Evolutionary conservation across 2,888 invertebrate genomes (phyloP).

Genomic region (Tenthredo amoena): DNA sequence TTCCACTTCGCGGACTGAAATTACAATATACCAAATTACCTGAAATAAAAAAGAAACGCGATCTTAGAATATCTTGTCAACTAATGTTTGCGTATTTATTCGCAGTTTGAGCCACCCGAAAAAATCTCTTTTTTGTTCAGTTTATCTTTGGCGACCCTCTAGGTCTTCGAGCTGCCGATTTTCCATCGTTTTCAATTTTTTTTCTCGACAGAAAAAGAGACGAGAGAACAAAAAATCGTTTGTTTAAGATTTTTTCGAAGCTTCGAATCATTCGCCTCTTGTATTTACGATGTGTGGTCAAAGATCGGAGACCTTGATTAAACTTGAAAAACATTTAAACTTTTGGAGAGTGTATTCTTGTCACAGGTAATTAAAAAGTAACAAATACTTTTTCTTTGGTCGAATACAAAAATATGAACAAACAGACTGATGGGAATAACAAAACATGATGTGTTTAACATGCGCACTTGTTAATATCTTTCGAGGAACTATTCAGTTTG

Average conservation of each 20-base stretch:
- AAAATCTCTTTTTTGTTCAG: not conserved
- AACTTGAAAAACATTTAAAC: not conserved
- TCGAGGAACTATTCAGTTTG: not conserved
- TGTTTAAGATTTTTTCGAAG: not conserved
- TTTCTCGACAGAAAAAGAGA: not conserved
- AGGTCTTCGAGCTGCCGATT: not conserved
- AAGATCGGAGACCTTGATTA: constrained; percentile 6
- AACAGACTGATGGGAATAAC: not conserved
- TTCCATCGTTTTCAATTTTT: not conserved
- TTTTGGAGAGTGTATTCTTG: not conserved
- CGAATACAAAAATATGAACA: not conserved
- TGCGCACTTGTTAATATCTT: not conserved
- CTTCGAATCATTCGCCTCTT: not conserved
- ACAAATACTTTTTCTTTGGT: not conserved
- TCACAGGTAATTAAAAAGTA: not conserved
- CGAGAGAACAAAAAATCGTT: not conserved
- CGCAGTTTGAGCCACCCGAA: not conserved
- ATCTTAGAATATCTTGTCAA: no score
- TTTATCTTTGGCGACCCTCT: not conserved
- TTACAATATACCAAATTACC: not conserved
- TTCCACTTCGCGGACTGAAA: not conserved
- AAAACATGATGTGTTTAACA: not conserved
- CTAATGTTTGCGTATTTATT: not conserved
- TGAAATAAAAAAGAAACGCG: no score
- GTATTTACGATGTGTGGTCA: constrained; percentile 16